Percentiles rank a stretch among this genome's conserved stretches.
These are phyloP conservation scores for Blennius ocellaris DNA, from an alignment of 2,113 vertebrate genomes.

Conservation along the genomic window DNA sequence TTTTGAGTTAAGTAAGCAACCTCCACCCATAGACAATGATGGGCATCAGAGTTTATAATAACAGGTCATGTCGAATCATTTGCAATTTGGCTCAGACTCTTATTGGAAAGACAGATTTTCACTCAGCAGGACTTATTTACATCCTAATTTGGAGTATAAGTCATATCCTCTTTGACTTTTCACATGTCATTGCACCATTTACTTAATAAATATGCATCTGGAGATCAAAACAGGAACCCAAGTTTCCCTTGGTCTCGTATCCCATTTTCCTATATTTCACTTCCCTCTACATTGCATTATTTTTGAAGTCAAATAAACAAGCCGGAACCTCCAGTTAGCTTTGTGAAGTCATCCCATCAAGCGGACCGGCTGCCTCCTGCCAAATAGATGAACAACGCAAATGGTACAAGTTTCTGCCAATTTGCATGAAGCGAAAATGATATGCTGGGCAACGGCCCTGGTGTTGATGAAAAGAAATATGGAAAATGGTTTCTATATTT, in stretches of 20 bases:
- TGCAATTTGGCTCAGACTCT: constrained; percentile 12
- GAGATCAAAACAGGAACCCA: constrained; percentile 34
- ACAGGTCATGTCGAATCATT: constrained; percentile 33
- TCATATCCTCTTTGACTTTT: constrained; percentile 32
- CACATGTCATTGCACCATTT: constrained; percentile 40
- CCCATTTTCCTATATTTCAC: constrained; percentile 28
- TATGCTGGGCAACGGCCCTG: constrained; percentile 67
- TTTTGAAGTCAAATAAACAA: constrained; percentile 48
- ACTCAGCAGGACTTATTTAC: constrained; percentile 30
- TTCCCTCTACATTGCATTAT: constrained; percentile 18
- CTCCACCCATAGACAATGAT: constrained; percentile 20
- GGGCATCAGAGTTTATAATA: constrained; percentile 20
- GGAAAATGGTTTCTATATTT: constrained; percentile 77
- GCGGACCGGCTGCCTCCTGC: constrained; percentile 42
- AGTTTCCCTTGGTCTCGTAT: constrained; percentile 15
- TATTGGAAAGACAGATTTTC: constrained; percentile 18
- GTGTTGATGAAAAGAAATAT: constrained; percentile 80
- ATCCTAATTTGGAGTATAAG: constrained; percentile 42
- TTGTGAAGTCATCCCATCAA: constrained; percentile 44
- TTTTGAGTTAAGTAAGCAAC: constrained; percentile 40
- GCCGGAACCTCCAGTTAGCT: constrained; percentile 46
- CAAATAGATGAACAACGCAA: constrained; percentile 60
- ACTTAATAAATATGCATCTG: constrained; percentile 54
- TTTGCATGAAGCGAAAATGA: constrained; percentile 76
- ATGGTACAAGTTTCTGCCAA: constrained; percentile 73